phyloP scores from a whole-genome alignment of 1,140 invertebrate genomes.

The Pseudoatta argentina region DNA sequence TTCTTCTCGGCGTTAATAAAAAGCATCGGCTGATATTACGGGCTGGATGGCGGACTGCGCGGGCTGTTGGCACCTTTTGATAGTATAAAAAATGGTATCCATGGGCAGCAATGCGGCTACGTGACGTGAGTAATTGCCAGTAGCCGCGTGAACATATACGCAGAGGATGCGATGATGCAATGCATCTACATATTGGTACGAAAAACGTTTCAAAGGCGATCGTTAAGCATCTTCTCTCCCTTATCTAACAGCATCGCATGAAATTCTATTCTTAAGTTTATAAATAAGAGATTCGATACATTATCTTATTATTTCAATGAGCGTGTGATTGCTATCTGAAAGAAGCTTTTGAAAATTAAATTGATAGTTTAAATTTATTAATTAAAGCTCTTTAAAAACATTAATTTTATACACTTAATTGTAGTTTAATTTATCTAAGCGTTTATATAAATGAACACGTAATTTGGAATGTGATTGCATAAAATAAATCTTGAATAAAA shows the following conservation, averaged over 20 bases:
- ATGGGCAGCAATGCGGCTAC: constrained; percentile 48
- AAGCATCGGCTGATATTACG: constrained; percentile 70
- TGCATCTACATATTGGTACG: constrained; percentile 29
- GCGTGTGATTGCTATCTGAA: not conserved
- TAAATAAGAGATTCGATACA: not conserved
- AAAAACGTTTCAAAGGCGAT: constrained; percentile 53
- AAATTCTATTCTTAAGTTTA: constrained; percentile 1
- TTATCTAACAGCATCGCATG: not conserved
- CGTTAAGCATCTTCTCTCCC: constrained; percentile 13
- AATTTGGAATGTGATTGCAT: constrained; percentile 5
- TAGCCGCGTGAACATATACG: constrained; percentile 37
- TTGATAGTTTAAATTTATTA: not conserved
- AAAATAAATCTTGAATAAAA: constrained; percentile 44
- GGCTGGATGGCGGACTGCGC: constrained; percentile 59
- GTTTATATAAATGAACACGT: constrained; percentile 39
- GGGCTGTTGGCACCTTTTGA: constrained; percentile 62
- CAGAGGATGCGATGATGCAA: constrained; percentile 17
- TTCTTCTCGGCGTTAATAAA: constrained; percentile 59
- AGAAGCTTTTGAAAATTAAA: not conserved
- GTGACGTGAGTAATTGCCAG: constrained; percentile 69
- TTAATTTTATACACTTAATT: not conserved
- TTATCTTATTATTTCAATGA: not conserved
- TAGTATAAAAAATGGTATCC: constrained; percentile 51
- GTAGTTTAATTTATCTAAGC: constrained; percentile 54
- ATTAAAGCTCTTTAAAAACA: not conserved